Percentiles rank a stretch among this genome's conserved stretches.
Conservation (phyloP, 2,113 vertebrate genomes). For the Anguilla japonica region DNA sequence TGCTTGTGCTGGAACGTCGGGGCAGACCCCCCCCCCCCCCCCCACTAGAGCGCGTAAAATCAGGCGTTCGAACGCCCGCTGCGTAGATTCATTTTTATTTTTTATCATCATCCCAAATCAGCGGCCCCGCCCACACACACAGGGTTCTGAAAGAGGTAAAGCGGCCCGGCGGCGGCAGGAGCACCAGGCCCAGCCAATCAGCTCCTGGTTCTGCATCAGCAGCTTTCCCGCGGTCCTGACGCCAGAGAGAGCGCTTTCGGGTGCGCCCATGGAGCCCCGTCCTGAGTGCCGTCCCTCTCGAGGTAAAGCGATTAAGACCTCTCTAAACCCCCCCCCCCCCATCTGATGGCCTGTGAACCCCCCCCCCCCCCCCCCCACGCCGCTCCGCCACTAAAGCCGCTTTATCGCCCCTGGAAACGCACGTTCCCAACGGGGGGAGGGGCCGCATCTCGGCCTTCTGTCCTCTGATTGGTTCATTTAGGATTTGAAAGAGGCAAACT, state of each 20-base stretch:
- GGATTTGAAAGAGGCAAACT: too few species aligned
- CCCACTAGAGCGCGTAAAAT: slow-evolving; percentile 52
- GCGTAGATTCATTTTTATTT: slow-evolving; percentile 24
- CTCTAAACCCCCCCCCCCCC: not conserved
- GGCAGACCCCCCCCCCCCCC: slow-evolving; percentile 51
- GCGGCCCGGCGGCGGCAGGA: not conserved
- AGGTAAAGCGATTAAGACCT: slow-evolving; percentile 53
- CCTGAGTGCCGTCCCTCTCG: not conserved
- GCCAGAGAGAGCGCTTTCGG: slow-evolving; percentile 19
- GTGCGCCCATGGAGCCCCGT: too few species aligned
- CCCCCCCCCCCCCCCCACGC: too few species aligned
- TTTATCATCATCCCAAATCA: slow-evolving; percentile 14
- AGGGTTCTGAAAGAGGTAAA: slow-evolving; percentile 17
- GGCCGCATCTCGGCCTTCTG: too few species aligned
- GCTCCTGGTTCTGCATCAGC: too few species aligned
- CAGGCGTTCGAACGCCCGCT: slow-evolving; percentile 45
- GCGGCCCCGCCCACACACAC: not conserved
- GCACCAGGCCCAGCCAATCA: not conserved
- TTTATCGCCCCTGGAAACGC: too few species aligned
- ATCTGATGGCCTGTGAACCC: too few species aligned
- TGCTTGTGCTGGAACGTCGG: slow-evolving; percentile 52
- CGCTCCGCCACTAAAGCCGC: too few species aligned
- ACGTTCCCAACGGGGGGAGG: too few species aligned
- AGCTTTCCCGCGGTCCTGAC: not conserved
- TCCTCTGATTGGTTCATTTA: too few species aligned